These are phyloP conservation scores for Tachystola acroxantha DNA, from an alignment of 2,888 invertebrate genomes.

Conservation along the genomic window DNA sequence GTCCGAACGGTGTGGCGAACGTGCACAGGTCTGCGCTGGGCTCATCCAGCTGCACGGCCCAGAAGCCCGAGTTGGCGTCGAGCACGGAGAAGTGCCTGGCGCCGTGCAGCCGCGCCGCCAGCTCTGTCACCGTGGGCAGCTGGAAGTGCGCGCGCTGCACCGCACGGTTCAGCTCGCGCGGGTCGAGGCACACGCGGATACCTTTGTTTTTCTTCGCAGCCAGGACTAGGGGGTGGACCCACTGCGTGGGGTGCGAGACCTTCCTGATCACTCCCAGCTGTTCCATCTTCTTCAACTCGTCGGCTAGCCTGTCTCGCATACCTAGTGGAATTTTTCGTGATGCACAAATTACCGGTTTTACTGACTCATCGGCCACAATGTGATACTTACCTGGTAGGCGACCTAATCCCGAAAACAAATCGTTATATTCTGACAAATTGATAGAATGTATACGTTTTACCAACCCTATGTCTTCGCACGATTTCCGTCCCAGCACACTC, in stretches of 20 bases:
- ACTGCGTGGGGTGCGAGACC: slow-evolving; percentile 7
- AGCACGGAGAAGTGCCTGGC: slow-evolving; percentile 9
- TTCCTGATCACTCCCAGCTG: slow-evolving; percentile 9
- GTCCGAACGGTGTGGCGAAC: slow-evolving; percentile 10
- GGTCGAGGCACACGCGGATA: slow-evolving; percentile 3
- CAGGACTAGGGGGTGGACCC: slow-evolving; percentile 6
- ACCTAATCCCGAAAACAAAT: slow-evolving; percentile 5
- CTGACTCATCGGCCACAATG: slow-evolving; percentile 3
- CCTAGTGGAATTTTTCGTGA: slow-evolving; percentile 8
- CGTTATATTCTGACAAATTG: slow-evolving; percentile 1
- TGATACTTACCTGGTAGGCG: slow-evolving; percentile 1
- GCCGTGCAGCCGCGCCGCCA: slow-evolving; percentile 10
- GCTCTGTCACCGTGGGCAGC: slow-evolving; percentile 10
- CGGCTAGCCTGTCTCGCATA: slow-evolving; percentile 6
- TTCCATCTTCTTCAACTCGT: slow-evolving; percentile 9
- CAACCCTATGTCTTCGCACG: slow-evolving; percentile 8
- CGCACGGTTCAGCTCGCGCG: slow-evolving; percentile 7
- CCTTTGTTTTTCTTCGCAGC: slow-evolving; percentile 3
- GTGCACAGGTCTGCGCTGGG: slow-evolving; percentile 9
- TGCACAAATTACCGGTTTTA: slow-evolving; percentile 5
- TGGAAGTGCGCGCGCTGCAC: slow-evolving; percentile 11
- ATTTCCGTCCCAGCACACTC: slow-evolving; percentile 9
- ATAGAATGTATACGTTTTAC: slow-evolving; percentile 1
- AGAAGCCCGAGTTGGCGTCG: slow-evolving; percentile 12
- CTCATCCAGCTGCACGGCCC: slow-evolving; percentile 12